A percentile compares a stretch with the other conserved stretches of the same genome.
Evolutionary conservation across 2,888 invertebrate genomes (phyloP).

Genomic region (Hyppa rectilinea): DNA sequence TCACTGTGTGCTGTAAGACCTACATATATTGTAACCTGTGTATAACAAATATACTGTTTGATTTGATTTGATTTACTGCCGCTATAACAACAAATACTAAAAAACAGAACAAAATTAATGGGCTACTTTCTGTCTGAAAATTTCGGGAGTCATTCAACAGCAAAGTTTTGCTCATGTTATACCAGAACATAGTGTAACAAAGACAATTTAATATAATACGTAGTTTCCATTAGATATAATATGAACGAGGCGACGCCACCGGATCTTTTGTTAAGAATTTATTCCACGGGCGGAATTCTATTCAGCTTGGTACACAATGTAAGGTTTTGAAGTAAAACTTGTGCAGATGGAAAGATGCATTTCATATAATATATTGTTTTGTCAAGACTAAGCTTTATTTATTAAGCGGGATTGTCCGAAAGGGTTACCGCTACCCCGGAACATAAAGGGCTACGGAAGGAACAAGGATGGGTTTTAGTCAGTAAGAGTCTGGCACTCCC

Average conservation of each 20-base stretch:
- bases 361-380: conserved; percentile 10
- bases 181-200: conserved; percentile 16
- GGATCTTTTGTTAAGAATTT: conserved; percentile 56
- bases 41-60: too few species aligned
- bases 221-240: conserved; percentile 31
- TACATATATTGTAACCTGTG: too few species aligned
- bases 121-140: background rate
- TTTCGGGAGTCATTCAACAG: background rate
- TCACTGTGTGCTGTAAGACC: too few species aligned
- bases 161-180: background rate
- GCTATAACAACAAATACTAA: too few species aligned
- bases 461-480: too few species aligned
- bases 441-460: too few species aligned
- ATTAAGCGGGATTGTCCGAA: too few species aligned
- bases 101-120: too few species aligned
- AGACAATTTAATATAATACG: conserved; percentile 32
- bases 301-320: conserved; percentile 45
- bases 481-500: too few species aligned
- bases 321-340: conserved; percentile 38
- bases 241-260: conserved; percentile 10
- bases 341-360: conserved; percentile 10
- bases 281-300: conserved; percentile 31
- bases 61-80: too few species aligned
- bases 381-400: background rate
- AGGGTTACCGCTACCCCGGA: too few species aligned